A percentile compares a stretch with the other conserved stretches of the same genome.
Conservation (phyloP, 2,888 invertebrate genomes). For the Caenorhabditis sp. region DNA sequence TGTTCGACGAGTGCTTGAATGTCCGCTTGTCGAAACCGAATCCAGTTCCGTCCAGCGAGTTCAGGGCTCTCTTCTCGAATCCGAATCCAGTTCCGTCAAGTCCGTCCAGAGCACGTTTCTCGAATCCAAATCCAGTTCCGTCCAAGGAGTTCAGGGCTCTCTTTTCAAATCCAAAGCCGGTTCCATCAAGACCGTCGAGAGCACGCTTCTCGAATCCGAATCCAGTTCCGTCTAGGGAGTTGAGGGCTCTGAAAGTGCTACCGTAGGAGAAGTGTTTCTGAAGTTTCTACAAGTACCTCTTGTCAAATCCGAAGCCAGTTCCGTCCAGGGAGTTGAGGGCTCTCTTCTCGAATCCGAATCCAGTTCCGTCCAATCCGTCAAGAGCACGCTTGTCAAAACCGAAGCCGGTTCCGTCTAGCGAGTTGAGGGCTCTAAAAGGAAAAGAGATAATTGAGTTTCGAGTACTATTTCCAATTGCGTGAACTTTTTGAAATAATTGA, state of each 20-base stretch:
- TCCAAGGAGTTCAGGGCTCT: conserved; percentile 62
- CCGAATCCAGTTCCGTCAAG: conserved; percentile 62
- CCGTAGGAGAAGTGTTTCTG: no score
- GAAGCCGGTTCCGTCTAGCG: conserved; percentile 55
- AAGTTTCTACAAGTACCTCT: conserved; percentile 9
- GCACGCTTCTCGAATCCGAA: conserved; percentile 59
- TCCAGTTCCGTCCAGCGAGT: conserved; percentile 53
- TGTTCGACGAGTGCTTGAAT: conserved; percentile 37
- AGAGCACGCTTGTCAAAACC: conserved; percentile 54
- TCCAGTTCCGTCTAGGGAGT: conserved; percentile 31
- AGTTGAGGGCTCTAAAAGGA: conserved; percentile 37
- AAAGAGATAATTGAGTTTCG: neutral
- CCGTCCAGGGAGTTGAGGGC: conserved; percentile 64
- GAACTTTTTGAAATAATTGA: no score
- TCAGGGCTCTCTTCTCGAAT: conserved; percentile 59
- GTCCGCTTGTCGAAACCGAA: conserved; percentile 60
- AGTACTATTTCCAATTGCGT: no score
- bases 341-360: conserved; percentile 64
- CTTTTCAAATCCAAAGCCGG: conserved; percentile 66
- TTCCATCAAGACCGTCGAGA: conserved; percentile 58
- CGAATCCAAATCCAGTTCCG: conserved; percentile 62
- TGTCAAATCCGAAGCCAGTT: conserved; percentile 62
- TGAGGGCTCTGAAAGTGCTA: conserved; percentile 61
- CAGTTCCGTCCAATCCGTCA: conserved; percentile 56
- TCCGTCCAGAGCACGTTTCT: conserved; percentile 45